Evolutionary conservation across 2,888 invertebrate species (phyloP), one percentile per base, ranked within the genome.

Genomic region (Amitus sp.): DNA sequence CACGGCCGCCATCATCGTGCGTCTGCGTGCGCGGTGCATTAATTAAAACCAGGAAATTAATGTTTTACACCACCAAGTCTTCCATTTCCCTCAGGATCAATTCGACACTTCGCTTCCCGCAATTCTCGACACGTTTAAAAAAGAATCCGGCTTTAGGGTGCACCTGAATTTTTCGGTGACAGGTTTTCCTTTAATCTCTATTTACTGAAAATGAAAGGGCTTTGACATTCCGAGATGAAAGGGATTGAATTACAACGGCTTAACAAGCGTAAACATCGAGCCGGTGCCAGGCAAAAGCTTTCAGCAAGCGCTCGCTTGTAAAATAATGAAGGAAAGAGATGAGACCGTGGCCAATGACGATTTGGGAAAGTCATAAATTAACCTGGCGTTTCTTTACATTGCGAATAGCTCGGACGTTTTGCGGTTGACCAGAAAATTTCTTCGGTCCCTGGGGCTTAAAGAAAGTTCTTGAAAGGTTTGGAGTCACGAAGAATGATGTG

Each of bases 31-130:
- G 71, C 74, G 72, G 70, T 74, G 76, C 75, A 76, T 77, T 80
- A 80, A 80, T 81, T 80, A 81, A 79, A 81, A 80, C 73, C 74
- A 76, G 81, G 79, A 81, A 81, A 81, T 81, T 80, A 80, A 79
- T 79, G 78, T 72, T 66, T 66, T 61, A 55, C 58, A 57, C 63
- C 50, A 43, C 58, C 60, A 66, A 60, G 51, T 62, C 50, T 59
- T 53, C 48, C 46, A 47, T 10, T 34, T 3, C 23, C 3, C 4
- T 34, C n/a, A 13, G 6, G n/a, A 34, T 13, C n/a, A n/a, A n/a
- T n/a, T n/a, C n/a, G n/a, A n/a, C n/a, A n/a, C n/a, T 37, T 7
- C 12, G 12, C 37, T 7, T 40, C 43, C 40, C 15, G 42, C 28
- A 51, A 40, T 37, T 37, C n/a, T 7, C n/a, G n/a, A 37, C 12